Evolutionary conservation across 1,140 invertebrate genomes (phyloP), one percentile per base, ranked within the genome.

Genomic region (Oreohelix idahoensis): DNA sequence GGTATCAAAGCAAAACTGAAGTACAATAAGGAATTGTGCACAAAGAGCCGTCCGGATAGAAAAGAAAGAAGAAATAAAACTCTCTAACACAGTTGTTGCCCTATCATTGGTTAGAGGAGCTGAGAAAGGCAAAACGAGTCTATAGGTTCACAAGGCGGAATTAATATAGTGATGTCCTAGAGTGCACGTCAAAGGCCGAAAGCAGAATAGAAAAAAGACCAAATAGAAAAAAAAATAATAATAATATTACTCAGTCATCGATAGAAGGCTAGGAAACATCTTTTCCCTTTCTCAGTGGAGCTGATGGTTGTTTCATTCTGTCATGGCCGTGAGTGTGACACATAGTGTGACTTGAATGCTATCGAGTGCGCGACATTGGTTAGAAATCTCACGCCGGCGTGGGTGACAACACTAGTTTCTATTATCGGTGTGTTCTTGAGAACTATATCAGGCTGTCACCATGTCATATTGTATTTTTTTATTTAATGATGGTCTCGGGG

Each of bases 141-240:
- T 66, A 66, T 66, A 32, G n/a, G 17, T 32, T 66, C 63, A 66
- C 63, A 29, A 35, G 63, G 63, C 63, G 8, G 63, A 66, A 66
- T 66, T 66, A 66, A 66, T 66, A 66, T 32, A 66, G n/a, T 35
- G 63, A 66, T 66, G 63, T 66, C 63, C 63, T 32, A 32, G 29
- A 66, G 63, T 66, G 63, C 63, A 66, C n/a, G 63, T 66, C 63
- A 66, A 66, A 66, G 63, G 17, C 8, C n/a, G 2, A 17, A 23
- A 29, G 17, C 29, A 32, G 5, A 32, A 66, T 17, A 66, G 63
- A 17, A n/a, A 11, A 5, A 8, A 29, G 1, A 29, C n/a, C n/a
- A 17, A 32, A 66, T 66, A 32, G 29, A 66, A 66, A 58, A 23
- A 10, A 26, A 32, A 2, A 66, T 17, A 66, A 66, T 8, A 66